A percentile compares a stretch with the other conserved stretches of the same genome.
Evolutionary conservation across 1,140 invertebrate species (phyloP).

Genomic region (Aphelenchoides fujianensis): DNA sequence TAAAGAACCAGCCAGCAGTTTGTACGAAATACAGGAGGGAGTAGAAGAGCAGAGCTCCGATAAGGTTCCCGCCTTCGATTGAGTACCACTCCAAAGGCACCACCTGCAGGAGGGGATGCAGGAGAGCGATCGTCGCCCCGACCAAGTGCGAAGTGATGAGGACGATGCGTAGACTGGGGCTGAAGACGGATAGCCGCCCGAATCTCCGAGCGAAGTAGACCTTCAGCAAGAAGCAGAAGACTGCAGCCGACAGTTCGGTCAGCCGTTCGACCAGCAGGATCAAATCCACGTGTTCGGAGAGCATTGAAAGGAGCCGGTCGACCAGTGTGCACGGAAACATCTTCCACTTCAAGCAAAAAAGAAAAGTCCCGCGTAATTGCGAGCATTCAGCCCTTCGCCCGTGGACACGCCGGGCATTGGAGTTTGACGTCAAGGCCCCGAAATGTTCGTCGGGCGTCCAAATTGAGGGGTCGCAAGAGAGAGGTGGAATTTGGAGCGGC

Average conservation of each 20-base stretch:
- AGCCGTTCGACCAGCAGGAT: background rate
- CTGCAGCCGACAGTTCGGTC: background rate
- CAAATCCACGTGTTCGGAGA: background rate
- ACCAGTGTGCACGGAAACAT: background rate
- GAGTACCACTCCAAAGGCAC: background rate
- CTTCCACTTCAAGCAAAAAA: background rate
- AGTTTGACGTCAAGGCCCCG: too few relatives aligned
- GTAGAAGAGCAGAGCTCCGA: background rate
- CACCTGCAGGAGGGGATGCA: background rate
- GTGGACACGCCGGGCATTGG: too few relatives aligned
- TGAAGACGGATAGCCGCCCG: background rate
- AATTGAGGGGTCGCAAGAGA: too few relatives aligned
- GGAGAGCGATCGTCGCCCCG: background rate
- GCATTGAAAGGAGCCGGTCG: background rate
- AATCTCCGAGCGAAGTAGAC: background rate
- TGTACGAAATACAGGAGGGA: background rate
- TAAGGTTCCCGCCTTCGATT: background rate
- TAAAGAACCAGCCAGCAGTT: background rate
- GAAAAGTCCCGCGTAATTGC: background rate
- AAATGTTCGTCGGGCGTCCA: too few relatives aligned
- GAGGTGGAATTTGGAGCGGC: too few relatives aligned
- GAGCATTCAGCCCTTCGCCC: background rate
- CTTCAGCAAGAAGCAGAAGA: background rate
- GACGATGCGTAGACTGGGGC: background rate
- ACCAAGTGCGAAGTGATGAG: background rate